Conservation (phyloP, 2,888 invertebrate species). For the Drosophila limbata region DNA sequence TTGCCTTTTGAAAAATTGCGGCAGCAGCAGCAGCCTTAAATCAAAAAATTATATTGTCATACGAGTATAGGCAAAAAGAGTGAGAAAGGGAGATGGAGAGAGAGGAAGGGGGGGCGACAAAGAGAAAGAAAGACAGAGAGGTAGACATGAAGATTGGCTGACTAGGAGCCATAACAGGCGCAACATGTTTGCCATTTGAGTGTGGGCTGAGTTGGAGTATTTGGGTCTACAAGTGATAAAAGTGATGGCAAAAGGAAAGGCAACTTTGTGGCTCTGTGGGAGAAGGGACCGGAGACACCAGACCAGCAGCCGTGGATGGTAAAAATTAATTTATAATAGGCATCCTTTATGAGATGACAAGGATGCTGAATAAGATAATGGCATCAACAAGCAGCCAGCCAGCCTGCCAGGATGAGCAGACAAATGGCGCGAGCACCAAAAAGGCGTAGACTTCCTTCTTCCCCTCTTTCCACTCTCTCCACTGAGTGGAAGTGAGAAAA, state of each 20-base stretch:
- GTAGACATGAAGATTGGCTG: slow-evolving; percentile 28
- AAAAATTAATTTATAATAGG: slow-evolving; percentile 81
- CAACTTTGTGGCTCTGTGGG: slow-evolving; percentile 16
- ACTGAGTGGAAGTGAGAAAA: background rate
- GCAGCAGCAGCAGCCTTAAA: slow-evolving; percentile 74
- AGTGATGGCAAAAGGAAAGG: slow-evolving; percentile 49
- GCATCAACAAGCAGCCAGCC: slow-evolving; percentile 72
- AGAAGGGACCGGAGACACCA: background rate
- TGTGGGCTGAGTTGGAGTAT: slow-evolving; percentile 34
- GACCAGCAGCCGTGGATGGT: slow-evolving; percentile 59
- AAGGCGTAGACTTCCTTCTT: slow-evolving; percentile 52
- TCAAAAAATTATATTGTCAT: slow-evolving; percentile 80
- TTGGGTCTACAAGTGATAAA: slow-evolving; percentile 57
- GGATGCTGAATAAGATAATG: slow-evolving; percentile 81
- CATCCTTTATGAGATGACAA: slow-evolving; percentile 82
- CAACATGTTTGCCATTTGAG: slow-evolving; percentile 69
- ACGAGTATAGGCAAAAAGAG: slow-evolving; percentile 56
- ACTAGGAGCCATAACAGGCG: slow-evolving; percentile 44
- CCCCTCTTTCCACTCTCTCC: background rate
- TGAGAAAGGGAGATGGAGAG: background rate
- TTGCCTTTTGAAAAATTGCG: slow-evolving; percentile 67
- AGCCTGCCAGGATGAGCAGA: slow-evolving; percentile 50
- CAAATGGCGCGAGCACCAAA: slow-evolving; percentile 63
- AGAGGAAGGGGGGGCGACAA: no score
- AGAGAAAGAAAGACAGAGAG: slow-evolving; percentile 1